A percentile compares a stretch with the other conserved stretches of the same genome.
Conservation (phyloP, 2,888 invertebrate species). For the Scrobipalpa costella region DNA sequence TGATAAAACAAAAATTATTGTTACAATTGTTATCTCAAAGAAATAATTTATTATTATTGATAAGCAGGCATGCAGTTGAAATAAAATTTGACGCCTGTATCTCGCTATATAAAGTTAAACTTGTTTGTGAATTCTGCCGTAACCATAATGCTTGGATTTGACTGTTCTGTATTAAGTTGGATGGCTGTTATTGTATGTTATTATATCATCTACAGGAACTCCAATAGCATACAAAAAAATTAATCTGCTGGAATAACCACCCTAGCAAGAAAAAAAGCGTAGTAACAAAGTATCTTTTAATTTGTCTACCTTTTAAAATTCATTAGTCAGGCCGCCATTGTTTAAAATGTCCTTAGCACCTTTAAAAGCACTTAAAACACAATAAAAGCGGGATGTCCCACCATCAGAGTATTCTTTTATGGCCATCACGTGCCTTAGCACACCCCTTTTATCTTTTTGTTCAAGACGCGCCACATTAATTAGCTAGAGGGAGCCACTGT, state of each 20-base stretch:
- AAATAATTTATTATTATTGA: too few species aligned
- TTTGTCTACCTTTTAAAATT: background rate
- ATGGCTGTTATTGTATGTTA: too few species aligned
- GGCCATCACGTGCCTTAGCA: background rate
- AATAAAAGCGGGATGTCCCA: background rate
- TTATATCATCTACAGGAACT: too few species aligned
- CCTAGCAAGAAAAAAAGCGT: background rate
- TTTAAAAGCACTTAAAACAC: slow-evolving; percentile 14
- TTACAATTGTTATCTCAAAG: background rate
- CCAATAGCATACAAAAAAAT: too few species aligned
- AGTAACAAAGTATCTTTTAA: slow-evolving; percentile 1
- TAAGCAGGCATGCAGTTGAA: too few species aligned
- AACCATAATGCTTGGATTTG: too few species aligned
- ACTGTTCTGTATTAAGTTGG: too few species aligned
- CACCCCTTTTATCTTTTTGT: slow-evolving; percentile 24
- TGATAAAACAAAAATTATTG: background rate
- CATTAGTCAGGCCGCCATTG: background rate
- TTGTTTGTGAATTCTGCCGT: too few species aligned
- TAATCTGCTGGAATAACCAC: background rate
- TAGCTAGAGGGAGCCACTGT: slow-evolving; percentile 22
- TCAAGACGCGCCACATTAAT: slow-evolving; percentile 27
- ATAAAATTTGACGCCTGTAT: too few species aligned
- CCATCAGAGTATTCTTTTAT: slow-evolving; percentile 1
- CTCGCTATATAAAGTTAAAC: too few species aligned
- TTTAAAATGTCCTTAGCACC: slow-evolving; percentile 17